These are phyloP conservation scores for Leuciscus waleckii DNA, from an alignment of 2,797 vertebrate genomes.

Conservation along the genomic window DNA sequence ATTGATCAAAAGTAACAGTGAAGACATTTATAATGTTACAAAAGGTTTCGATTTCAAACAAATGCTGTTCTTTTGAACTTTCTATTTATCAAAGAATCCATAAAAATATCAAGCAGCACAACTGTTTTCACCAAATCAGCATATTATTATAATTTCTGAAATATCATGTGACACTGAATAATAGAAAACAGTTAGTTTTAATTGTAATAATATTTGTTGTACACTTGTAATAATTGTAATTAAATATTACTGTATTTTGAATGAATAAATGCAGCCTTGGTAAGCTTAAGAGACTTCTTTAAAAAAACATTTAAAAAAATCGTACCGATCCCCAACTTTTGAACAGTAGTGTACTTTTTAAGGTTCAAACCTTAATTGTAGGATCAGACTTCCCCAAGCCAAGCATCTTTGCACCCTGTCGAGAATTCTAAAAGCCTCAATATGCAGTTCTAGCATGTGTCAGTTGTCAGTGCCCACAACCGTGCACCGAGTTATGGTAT, in stretches of 20 bases:
- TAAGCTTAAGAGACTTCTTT: background rate
- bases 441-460: background rate
- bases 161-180: background rate
- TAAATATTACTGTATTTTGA: background rate
- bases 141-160: background rate
- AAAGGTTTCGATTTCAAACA: background rate
- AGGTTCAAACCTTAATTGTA: too few species aligned
- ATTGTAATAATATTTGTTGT: background rate
- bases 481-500: constrained; percentile 6
- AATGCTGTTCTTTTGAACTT: background rate
- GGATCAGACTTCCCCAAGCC: too few species aligned
- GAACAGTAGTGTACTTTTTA: background rate
- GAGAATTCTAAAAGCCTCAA: background rate
- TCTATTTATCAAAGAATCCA: background rate
- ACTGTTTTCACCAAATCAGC: background rate
- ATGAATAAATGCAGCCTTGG: background rate
- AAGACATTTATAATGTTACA: background rate
- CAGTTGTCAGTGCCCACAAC: constrained; percentile 18
- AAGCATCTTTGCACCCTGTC: background rate
- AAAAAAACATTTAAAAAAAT: background rate
- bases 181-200: background rate
- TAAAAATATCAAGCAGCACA: background rate
- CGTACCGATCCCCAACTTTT: background rate
- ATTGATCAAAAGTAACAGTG: background rate
- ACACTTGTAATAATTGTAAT: too few species aligned